Conservation (phyloP, 2,888 invertebrate species). For the Megalurothrips usitatus region DNA sequence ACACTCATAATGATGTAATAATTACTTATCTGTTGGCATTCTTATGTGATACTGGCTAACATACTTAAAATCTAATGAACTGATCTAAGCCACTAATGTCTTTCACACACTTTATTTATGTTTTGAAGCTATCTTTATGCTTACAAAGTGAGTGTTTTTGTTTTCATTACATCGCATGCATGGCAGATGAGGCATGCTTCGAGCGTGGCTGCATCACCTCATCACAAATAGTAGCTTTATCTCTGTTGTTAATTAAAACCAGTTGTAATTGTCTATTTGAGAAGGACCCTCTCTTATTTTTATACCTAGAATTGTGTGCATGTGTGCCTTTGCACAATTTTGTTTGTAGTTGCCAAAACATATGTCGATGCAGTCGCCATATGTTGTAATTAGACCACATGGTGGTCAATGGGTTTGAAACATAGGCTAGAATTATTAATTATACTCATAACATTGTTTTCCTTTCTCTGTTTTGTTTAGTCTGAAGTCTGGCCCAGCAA, state of each 20-base stretch:
- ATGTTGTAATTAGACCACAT: not conserved
- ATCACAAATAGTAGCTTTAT: too few relatives aligned
- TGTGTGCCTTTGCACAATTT: not conserved
- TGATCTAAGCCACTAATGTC: too few relatives aligned
- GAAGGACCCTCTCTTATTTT: too few relatives aligned
- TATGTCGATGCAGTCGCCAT: not conserved
- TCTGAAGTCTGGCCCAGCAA: slow-evolving; percentile 50
- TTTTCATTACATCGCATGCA: too few relatives aligned
- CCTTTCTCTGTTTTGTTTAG: slow-evolving; percentile 43
- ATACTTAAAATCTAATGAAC: not conserved
- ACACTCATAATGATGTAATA: not conserved
- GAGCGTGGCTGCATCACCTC: too few relatives aligned
- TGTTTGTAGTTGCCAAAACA: not conserved
- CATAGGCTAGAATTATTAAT: not conserved
- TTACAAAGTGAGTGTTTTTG: too few relatives aligned
- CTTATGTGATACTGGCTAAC: not conserved
- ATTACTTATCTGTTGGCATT: not conserved
- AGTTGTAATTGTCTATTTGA: too few relatives aligned
- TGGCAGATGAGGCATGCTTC: too few relatives aligned
- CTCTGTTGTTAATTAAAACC: too few relatives aligned
- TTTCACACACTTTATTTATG: too few relatives aligned
- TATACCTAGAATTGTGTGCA: too few relatives aligned
- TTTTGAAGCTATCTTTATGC: too few relatives aligned
- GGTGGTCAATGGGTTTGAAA: not conserved
- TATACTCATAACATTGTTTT: slow-evolving; percentile 12